phyloP scores from a whole-genome alignment of 2,888 invertebrate species.

The Eretmocerus hayati region DNA sequence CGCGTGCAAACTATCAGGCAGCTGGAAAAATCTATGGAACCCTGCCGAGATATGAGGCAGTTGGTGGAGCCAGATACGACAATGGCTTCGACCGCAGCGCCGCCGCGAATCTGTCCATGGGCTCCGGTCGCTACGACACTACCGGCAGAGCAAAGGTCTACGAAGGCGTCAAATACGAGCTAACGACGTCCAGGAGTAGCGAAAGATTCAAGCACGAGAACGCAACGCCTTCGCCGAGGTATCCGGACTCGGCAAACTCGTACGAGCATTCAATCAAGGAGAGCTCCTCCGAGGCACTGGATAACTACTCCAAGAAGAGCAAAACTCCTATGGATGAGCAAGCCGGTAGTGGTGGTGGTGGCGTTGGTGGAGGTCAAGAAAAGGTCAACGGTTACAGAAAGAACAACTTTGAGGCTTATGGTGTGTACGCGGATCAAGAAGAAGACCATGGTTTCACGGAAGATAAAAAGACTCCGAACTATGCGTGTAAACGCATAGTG shows the following conservation, averaged over 20 bases:
- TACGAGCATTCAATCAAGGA: constrained; percentile 44
- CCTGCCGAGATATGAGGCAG: constrained; percentile 37
- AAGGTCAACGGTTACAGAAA: constrained; percentile 44
- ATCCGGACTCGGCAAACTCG: constrained; percentile 15
- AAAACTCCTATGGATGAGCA: constrained; percentile 25
- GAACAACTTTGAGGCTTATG: constrained; percentile 45
- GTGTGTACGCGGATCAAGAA: constrained; percentile 44
- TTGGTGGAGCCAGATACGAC: constrained; percentile 29
- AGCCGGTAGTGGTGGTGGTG: constrained; percentile 22
- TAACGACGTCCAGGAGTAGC: constrained; percentile 42
- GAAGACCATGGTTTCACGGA: constrained; percentile 43
- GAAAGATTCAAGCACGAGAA: constrained; percentile 40
- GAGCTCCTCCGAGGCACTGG: constrained; percentile 22
- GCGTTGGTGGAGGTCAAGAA: constrained; percentile 23
- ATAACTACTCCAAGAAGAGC: constrained; percentile 27
- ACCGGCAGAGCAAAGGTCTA: constrained; percentile 21
- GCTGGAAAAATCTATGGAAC: constrained; percentile 42
- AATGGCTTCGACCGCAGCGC: constrained; percentile 30
- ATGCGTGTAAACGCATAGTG: constrained; percentile 44
- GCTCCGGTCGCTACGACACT: constrained; percentile 23
- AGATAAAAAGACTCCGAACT: constrained; percentile 41
- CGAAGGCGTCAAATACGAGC: constrained; percentile 37
- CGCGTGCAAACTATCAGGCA: constrained; percentile 34
- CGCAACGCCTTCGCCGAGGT: constrained; percentile 28
- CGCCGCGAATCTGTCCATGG: constrained; percentile 7